These are phyloP conservation scores for Malthinus seriepunctatus DNA, from an alignment of 2,888 invertebrate species.

Conservation along the genomic window DNA sequence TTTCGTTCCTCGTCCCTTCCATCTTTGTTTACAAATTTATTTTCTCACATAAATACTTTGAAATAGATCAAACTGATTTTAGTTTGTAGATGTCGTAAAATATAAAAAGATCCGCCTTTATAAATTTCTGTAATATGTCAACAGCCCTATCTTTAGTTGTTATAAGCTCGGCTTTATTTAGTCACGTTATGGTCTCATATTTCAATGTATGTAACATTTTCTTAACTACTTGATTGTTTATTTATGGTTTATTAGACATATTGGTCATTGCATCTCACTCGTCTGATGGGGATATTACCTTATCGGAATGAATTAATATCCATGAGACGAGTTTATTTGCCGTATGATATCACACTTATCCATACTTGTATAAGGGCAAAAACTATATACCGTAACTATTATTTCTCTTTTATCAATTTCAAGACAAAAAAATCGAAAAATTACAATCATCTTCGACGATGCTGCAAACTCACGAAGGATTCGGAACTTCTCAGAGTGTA, in stretches of 20 bases:
- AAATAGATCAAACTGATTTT: conserved; percentile 12
- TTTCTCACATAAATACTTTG: conserved; percentile 25
- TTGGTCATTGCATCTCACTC: conserved; percentile 23
- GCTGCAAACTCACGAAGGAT: too few species aligned
- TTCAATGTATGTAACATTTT: conserved; percentile 25
- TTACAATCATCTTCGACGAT: too few species aligned
- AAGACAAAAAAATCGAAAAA: too few species aligned
- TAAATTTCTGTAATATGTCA: conserved; percentile 29
- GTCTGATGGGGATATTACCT: conserved; percentile 15
- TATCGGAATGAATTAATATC: conserved; percentile 6
- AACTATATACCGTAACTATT: too few species aligned
- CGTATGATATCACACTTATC: too few species aligned
- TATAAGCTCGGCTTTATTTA: conserved; percentile 24
- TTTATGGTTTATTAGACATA: conserved; percentile 28
- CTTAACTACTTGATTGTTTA: conserved; percentile 23
- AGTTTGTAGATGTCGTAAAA: conserved; percentile 9
- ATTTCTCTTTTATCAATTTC: too few species aligned
- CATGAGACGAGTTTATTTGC: background rate
- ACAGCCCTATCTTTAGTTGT: conserved; percentile 20
- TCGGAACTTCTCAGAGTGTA: too few species aligned
- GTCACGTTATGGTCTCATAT: conserved; percentile 30
- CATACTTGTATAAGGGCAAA: too few species aligned
- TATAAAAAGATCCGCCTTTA: conserved; percentile 22
- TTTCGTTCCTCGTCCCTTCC: background rate
- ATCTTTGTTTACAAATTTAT: background rate